A percentile compares a stretch with the other conserved stretches of the same genome.
Evolutionary conservation across 2,797 vertebrate genomes (phyloP).

Genomic region (Halcyon badia): DNA sequence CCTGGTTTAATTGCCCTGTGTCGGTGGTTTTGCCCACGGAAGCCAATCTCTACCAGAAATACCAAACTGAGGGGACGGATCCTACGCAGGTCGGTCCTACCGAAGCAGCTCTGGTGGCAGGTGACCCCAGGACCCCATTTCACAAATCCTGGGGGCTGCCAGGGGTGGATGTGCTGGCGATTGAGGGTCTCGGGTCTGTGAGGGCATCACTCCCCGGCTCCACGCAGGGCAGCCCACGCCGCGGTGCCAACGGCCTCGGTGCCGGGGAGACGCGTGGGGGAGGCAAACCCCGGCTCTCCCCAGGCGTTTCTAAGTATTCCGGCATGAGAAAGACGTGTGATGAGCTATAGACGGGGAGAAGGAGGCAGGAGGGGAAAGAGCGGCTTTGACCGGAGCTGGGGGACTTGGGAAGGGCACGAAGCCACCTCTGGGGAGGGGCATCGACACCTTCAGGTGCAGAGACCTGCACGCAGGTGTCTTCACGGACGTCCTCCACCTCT

Average conservation of each 20-base stretch:
- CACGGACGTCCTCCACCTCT: background rate
- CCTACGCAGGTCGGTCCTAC: fast-evolving
- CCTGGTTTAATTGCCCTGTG: background rate
- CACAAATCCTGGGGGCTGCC: fast-evolving
- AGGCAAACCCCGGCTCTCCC: background rate
- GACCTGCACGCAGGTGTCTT: background rate
- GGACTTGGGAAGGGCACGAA: background rate
- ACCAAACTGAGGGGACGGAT: background rate
- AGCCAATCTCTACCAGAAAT: background rate
- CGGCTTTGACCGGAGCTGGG: background rate
- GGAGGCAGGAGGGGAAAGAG: background rate
- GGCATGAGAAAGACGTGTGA: fast-evolving
- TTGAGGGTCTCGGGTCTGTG: fast-evolving
- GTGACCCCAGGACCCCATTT: background rate
- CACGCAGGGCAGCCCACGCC: background rate
- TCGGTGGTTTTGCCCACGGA: background rate
- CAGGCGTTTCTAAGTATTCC: background rate
- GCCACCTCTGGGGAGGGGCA: background rate
- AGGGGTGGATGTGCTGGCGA: background rate
- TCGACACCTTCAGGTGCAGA: background rate
- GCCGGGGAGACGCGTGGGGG: fast-evolving
- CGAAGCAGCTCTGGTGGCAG: fast-evolving
- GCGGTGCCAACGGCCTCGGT: fast-evolving
- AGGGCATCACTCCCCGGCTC: background rate
- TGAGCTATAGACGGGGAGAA: background rate